Conservation (phyloP, 2,888 invertebrate genomes). For the Tenthredo amoena region DNA sequence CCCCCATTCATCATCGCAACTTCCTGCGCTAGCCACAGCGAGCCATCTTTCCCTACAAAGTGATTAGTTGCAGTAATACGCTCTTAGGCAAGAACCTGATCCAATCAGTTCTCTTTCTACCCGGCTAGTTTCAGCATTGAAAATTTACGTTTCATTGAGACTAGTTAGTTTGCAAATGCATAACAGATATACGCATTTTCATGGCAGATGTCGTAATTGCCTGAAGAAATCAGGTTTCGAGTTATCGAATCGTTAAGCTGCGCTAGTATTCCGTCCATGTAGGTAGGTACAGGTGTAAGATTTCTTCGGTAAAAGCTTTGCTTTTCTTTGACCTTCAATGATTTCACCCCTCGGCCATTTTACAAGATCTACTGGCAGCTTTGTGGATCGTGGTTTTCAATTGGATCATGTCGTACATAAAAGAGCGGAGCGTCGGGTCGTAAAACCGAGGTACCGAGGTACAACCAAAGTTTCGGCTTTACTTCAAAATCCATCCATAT, state of each 20-base stretch:
- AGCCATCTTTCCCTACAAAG: conserved; percentile 43
- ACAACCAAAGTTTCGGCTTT: conserved; percentile 38
- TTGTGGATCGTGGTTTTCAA: conserved; percentile 35
- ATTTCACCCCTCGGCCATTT: neutral
- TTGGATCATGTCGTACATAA: conserved; percentile 42
- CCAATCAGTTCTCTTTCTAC: conserved; percentile 19
- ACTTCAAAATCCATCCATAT: conserved; percentile 38
- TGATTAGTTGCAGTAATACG: conserved; percentile 48
- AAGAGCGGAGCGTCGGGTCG: conserved; percentile 24
- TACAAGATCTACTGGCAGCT: neutral
- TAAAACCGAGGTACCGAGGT: conserved; percentile 22
- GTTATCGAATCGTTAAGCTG: neutral
- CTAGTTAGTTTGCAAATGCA: neutral
- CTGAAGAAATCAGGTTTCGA: neutral
- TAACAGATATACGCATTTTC: neutral
- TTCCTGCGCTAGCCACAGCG: conserved; percentile 51
- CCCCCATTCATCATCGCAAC: conserved; percentile 71
- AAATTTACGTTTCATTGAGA: neutral
- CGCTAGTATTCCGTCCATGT: neutral
- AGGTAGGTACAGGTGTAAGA: neutral
- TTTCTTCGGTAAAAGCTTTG: neutral
- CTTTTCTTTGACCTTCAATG: neutral
- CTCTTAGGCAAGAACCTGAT: conserved; percentile 14
- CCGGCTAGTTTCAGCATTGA: neutral
- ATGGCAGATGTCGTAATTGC: neutral